Evolutionary conservation across 2,888 invertebrate species (phyloP).

Genomic region (Tachina fera): DNA sequence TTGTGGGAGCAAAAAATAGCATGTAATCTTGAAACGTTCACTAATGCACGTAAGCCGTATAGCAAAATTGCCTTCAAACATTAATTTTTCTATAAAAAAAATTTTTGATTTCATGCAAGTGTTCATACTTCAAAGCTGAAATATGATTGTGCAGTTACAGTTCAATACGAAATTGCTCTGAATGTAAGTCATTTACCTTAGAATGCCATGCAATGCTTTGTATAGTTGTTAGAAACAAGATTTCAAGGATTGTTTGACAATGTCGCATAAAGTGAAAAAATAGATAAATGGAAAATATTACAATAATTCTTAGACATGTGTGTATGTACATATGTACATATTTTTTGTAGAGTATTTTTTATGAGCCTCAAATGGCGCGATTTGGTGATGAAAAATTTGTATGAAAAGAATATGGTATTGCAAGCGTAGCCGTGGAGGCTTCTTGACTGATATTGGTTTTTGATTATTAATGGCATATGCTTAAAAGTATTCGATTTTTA

Average conservation of each 20-base stretch:
- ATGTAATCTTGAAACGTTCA: slow-evolving; percentile 56
- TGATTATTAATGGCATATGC: no score
- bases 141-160: slow-evolving; percentile 42
- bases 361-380: no score
- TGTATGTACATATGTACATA: not conserved
- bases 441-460: no score
- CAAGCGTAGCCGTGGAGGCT: no score
- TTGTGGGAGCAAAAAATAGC: not conserved
- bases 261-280: not conserved
- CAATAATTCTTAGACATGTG: not conserved
- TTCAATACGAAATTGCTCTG: slow-evolving; percentile 34
- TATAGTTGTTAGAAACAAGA: slow-evolving; percentile 36
- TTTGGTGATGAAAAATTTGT: no score
- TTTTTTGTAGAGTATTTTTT: not conserved
- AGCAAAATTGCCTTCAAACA: slow-evolving; percentile 61
- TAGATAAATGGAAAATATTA: not conserved
- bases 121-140: slow-evolving; percentile 55
- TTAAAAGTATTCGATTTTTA: no score
- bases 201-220: slow-evolving; percentile 29
- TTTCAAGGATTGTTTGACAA: slow-evolving; percentile 41
- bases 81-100: slow-evolving; percentile 13
- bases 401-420: no score
- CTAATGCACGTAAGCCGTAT: slow-evolving; percentile 62
- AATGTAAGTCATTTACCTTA: slow-evolving; percentile 53
- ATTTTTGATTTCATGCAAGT: slow-evolving; percentile 32